Base-by-base conservation (phyloP, 1,140 invertebrate species). In the Drosophila pachea region DNA sequence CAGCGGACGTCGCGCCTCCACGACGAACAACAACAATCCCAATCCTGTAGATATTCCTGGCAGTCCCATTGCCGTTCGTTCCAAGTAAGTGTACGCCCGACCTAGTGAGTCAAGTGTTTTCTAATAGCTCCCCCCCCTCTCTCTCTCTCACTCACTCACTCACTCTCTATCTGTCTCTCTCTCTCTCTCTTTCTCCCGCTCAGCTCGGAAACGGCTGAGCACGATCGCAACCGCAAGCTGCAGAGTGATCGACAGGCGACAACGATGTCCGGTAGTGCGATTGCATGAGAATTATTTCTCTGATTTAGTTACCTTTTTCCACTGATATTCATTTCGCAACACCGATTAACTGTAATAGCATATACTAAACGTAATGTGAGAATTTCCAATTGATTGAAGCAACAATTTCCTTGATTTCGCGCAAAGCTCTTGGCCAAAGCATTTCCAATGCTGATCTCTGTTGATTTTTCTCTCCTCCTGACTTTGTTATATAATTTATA, bases 201-300 rank as follows among this genome's bases (percentile, higher is more conserved):
- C 53, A 89, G 88, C 60, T 89, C 88, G 12, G 88, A 89, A 60
- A 86, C 88, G 35, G 88, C 91, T 67, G 91, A 92, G 68, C 91
- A 91, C 82, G 91, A 92, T 73, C 91, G 91, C 68, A 91, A 90
- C 59, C 89, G 90, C 40, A 91, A 92, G 22, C 73, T 79, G 72
- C 82, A 88, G 74, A 88, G 74, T 87, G 86, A 91, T 68, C 91
- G 91, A 76, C 91, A 91, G 81, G 90, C 91, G 56, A 93, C 92
- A 69, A 93, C 92, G 60, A 93, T 93, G 92, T 93, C 92, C 73
- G 92, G 92, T 60, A 93, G 91, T 90, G 93, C 92, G 79, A 93
- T 93, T 90, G 92, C 92, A 91, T 93, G 92, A 93, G 88, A 89
- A 89, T 89, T 89, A 89, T 89, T 89, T 89, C 88, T 89, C 87